These are phyloP conservation scores for Actinia equina DNA, from an alignment of 64 coral and sea anemone species.

Conservation along the genomic window DNA sequence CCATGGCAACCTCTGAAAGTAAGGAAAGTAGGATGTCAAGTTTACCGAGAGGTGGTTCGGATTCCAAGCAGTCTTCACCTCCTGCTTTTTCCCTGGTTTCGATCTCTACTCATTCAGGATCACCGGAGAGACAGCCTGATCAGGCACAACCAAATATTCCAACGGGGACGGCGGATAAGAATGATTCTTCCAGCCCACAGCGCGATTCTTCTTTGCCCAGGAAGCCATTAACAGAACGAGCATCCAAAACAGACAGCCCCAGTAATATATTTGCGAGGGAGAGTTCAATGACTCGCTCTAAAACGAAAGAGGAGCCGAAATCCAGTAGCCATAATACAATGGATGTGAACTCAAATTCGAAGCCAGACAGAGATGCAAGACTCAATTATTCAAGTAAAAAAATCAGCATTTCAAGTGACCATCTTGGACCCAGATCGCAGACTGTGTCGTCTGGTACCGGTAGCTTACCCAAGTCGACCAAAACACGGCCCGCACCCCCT, in stretches of 20 bases:
- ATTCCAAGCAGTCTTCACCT: neutral
- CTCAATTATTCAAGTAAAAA: neutral
- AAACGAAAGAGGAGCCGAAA: neutral
- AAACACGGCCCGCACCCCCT: conserved; percentile 32
- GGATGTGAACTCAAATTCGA: neutral
- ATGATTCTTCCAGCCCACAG: neutral
- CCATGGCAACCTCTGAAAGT: neutral
- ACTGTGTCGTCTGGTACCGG: neutral
- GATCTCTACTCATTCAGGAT: neutral
- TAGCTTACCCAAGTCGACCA: conserved; percentile 25
- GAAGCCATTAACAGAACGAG: neutral
- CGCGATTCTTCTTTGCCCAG: neutral
- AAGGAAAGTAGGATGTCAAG: neutral
- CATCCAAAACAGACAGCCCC: neutral
- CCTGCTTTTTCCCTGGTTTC: neutral
- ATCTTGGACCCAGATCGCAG: neutral
- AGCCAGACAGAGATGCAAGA: neutral
- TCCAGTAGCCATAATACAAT: neutral
- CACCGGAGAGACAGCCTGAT: neutral
- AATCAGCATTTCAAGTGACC: neutral
- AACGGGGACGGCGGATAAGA: neutral
- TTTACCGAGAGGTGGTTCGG: neutral
- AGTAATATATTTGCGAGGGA: neutral
- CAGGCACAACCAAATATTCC: neutral
- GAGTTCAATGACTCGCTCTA: neutral